Conservation (phyloP, 2,113 vertebrate species). For the Hemiscyllium ocellatum region DNA sequence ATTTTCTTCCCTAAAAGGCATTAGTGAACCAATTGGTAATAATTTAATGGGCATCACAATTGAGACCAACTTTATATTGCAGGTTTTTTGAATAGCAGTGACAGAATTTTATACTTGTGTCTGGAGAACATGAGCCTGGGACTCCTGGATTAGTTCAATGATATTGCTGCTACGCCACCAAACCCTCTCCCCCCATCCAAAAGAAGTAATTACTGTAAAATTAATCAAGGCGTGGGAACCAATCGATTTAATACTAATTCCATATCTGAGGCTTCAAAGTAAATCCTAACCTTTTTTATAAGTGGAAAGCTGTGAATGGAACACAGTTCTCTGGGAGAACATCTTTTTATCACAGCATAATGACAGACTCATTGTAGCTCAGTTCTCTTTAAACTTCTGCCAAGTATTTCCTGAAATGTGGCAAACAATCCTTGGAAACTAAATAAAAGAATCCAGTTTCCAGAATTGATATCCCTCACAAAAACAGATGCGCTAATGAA, state of each 20-base stretch:
- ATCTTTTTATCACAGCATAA: conserved; percentile 21
- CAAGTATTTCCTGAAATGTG: conserved; percentile 11
- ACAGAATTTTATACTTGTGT: too few relatives aligned
- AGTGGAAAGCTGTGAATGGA: neutral
- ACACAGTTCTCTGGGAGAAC: conserved; percentile 7
- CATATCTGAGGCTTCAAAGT: neutral
- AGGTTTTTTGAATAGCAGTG: too few relatives aligned
- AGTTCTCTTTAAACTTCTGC: conserved; percentile 15
- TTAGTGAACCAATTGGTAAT: too few relatives aligned
- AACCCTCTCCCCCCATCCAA: too few relatives aligned
- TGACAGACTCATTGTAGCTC: conserved; percentile 1
- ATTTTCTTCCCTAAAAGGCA: too few relatives aligned
- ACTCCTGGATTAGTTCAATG: too few relatives aligned
- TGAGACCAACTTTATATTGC: too few relatives aligned
- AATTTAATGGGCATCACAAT: too few relatives aligned
- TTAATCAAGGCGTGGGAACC: neutral
- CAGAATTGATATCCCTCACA: neutral
- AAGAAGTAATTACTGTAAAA: neutral
- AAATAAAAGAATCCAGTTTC: conserved; percentile 20
- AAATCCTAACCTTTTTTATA: neutral
- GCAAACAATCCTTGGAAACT: conserved; percentile 6
- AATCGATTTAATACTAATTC: neutral
- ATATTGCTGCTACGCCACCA: too few relatives aligned
- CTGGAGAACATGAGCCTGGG: too few relatives aligned
- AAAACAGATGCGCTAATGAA: neutral